These are phyloP conservation scores for Zele albiditarsus DNA, from an alignment of 2,888 invertebrate genomes.

Conservation along the genomic window DNA sequence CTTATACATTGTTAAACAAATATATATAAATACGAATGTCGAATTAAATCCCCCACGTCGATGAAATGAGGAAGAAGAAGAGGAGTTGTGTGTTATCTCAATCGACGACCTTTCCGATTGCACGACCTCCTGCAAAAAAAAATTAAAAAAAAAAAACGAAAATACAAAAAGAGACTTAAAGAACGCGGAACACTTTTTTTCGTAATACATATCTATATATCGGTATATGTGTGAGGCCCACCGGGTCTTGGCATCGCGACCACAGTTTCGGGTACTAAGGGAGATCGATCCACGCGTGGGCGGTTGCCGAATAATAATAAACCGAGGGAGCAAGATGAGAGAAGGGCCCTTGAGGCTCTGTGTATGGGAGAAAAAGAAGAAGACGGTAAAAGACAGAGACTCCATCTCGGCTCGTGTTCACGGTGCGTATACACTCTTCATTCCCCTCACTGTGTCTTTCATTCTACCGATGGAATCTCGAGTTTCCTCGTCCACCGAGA, in stretches of 20 bases:
- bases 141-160: constrained; percentile 38
- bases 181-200: constrained; percentile 38
- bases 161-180: background rate
- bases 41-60: constrained; percentile 20
- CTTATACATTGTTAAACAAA: no score
- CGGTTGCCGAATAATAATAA: constrained; percentile 68
- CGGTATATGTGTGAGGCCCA: constrained; percentile 8
- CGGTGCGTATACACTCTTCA: constrained; percentile 25
- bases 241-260: constrained; percentile 1
- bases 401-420: constrained; percentile 22
- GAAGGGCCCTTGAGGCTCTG: constrained; percentile 15
- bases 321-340: constrained; percentile 48
- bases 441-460: constrained; percentile 33
- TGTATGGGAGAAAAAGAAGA: background rate
- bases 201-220: constrained; percentile 8
- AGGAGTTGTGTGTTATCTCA: constrained; percentile 58
- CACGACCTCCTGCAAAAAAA: constrained; percentile 34
- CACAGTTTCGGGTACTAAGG: constrained; percentile 48
- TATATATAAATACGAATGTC: background rate
- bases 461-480: constrained; percentile 47
- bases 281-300: constrained; percentile 62
- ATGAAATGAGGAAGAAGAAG: constrained; percentile 14
- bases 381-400: constrained; percentile 18
- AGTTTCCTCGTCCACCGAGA: constrained; percentile 43
- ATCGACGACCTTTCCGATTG: constrained; percentile 63